Base-by-base conservation (phyloP, 2,797 vertebrate species). In the Malurus splendens region DNA sequence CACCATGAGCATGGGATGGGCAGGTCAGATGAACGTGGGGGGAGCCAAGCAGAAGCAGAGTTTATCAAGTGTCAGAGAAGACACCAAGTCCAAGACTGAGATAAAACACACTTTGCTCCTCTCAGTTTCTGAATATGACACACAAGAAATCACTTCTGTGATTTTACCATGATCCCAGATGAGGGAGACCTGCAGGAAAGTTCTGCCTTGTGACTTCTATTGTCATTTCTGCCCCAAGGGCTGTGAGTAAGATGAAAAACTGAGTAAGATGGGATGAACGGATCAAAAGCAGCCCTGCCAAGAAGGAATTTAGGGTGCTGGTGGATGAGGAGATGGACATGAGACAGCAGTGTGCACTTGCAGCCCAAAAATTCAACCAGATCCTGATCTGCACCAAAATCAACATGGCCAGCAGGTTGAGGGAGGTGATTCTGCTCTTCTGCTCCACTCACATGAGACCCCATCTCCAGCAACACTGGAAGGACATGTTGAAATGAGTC, bases 261-360 rank as follows among this genome's bases (percentile, higher is more conserved):
- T 60, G 30, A 59, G 5, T 28, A 45, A 83, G 24, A 39, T 30
- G 28, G 7, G 32, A 59, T 60, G 7, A 54, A 47, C 3, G 5
- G 23, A 45, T 45, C 0, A 0, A 38, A 6, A 75, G 17, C 14
- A 47, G 39, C 12, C 13, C 28, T 54, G 11, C 20, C 8, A 19
- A 60, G 20, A 75, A 47, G 20, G 30, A 67, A 39, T 5, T 54
- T 14, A 67, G 14, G 9, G 11, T 52, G 7, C 17, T 52, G 24
- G 17, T 54, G 33, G 14, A 19, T 27, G 33, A 65, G 22, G 45
- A 54, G 17, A 32, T 45, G 32, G 28, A 28, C 13, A 17, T 14
- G 15, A 59, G 18, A 38, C 39, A 75, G 24, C 39, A 66, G 25
- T 28, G 28, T 45, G 24, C 17, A 24, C 11, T 39, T 60, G 28